phyloP scores from a whole-genome alignment of 2,797 vertebrate species.

The Gymnoscopelus microlampas region DNA sequence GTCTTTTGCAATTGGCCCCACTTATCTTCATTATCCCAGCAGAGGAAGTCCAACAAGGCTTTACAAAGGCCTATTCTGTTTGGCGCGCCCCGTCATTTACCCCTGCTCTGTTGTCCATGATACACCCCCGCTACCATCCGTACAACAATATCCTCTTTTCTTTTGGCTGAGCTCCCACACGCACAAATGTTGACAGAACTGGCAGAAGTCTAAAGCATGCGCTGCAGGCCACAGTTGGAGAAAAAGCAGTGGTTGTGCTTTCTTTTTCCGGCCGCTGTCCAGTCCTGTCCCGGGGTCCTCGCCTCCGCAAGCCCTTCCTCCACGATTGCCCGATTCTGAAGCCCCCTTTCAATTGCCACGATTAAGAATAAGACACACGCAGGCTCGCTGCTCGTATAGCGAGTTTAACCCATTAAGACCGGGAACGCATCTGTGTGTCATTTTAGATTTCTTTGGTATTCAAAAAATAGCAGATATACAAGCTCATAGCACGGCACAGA shows the following conservation, averaged over 20 bases:
- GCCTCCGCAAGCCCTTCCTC: background rate
- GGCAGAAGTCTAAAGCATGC: no score
- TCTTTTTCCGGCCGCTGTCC: no score
- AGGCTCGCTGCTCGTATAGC: background rate
- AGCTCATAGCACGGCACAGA: no score
- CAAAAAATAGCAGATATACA: no score
- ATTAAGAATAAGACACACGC: background rate
- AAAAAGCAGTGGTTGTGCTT: no score
- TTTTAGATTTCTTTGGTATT: no score
- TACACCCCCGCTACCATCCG: slow-evolving; percentile 16
- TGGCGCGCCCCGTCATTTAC: background rate
- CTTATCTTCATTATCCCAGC: background rate
- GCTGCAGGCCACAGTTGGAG: no score
- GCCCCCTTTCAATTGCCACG: background rate
- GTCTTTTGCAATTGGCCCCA: background rate
- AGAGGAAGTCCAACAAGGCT: background rate
- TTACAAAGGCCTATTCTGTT: background rate
- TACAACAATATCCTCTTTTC: slow-evolving; percentile 55
- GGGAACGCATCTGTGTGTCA: no score
- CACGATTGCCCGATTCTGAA: background rate
- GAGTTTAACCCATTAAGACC: no score
- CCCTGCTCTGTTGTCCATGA: background rate
- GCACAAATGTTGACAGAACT: slow-evolving; percentile 29
- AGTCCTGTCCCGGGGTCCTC: no score
- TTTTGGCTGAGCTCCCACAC: slow-evolving; percentile 40